Evolutionary conservation across 1,140 invertebrate species (phyloP).

Genomic region (Acromyrmex echinatior): DNA sequence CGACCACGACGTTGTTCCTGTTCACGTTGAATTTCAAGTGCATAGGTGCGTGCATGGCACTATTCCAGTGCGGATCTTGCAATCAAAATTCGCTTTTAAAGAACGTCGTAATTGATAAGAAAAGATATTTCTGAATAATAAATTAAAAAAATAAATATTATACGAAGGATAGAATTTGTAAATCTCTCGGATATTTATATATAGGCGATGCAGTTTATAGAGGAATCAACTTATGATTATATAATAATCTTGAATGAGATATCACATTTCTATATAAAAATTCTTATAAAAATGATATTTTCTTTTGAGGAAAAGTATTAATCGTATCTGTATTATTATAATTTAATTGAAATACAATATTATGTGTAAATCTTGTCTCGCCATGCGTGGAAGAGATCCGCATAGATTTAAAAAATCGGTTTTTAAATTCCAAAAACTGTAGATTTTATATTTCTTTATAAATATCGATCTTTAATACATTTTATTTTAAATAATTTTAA

Average conservation of each 20-base stretch:
- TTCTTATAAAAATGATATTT: background rate
- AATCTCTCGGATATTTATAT: background rate
- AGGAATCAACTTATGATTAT: background rate
- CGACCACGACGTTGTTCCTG: constrained; percentile 35
- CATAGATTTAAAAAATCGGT: background rate
- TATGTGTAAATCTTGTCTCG: background rate
- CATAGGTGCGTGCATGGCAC: constrained; percentile 26
- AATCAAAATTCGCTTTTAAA: background rate
- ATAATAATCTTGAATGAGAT: background rate
- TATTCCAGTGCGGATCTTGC: background rate
- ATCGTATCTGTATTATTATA: background rate
- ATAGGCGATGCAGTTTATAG: background rate
- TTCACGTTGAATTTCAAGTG: constrained; percentile 37
- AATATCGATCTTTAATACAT: background rate
- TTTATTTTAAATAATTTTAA: background rate
- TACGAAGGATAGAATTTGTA: background rate
- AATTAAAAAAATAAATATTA: background rate
- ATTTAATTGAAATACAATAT: background rate
- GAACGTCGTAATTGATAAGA: background rate
- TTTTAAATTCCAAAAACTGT: background rate
- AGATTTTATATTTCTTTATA: background rate
- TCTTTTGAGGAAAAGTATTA: background rate
- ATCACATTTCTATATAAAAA: background rate
- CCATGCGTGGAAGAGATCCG: background rate
- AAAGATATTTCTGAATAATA: background rate